These are phyloP conservation scores for Acanthosepion esculentum DNA, from an alignment of 2,888 invertebrate genomes.

Conservation along the genomic window DNA sequence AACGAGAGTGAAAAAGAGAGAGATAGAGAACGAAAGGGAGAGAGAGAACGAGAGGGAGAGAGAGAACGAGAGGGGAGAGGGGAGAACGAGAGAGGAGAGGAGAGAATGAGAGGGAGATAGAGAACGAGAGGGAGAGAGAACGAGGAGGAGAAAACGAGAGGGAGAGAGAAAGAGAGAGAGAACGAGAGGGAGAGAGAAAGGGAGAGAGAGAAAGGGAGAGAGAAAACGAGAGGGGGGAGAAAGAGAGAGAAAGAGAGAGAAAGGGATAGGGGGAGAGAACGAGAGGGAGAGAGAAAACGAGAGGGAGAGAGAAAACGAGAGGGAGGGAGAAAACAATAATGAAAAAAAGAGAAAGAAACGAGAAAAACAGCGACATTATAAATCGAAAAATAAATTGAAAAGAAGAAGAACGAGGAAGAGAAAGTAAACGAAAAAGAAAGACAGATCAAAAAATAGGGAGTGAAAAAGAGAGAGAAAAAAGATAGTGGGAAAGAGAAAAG, in stretches of 20 bases:
- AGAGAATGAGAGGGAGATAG: too few species aligned
- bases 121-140: background rate
- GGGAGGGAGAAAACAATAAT: background rate
- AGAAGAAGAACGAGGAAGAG: too few species aligned
- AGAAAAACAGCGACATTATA: background rate
- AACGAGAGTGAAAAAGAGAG: background rate
- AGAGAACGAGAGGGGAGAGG: accelerated
- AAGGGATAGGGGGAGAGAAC: background rate
- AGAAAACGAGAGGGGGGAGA: background rate
- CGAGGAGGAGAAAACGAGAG: background rate
- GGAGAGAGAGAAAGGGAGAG: background rate
- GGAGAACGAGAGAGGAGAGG: accelerated
- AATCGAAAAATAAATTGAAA: too few species aligned
- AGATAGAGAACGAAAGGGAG: too few species aligned
- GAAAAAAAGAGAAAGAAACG: background rate
- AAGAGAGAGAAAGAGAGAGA: too few species aligned
- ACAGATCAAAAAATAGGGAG: background rate
- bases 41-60: background rate
- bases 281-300: background rate
- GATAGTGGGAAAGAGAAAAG: background rate
- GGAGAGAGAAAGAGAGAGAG: background rate
- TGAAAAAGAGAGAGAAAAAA: background rate
- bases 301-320: too few species aligned
- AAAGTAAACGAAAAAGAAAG: background rate
- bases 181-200: background rate